These are phyloP conservation scores for Empis stercorea DNA, from an alignment of 2,888 invertebrate species.

Conservation along the genomic window DNA sequence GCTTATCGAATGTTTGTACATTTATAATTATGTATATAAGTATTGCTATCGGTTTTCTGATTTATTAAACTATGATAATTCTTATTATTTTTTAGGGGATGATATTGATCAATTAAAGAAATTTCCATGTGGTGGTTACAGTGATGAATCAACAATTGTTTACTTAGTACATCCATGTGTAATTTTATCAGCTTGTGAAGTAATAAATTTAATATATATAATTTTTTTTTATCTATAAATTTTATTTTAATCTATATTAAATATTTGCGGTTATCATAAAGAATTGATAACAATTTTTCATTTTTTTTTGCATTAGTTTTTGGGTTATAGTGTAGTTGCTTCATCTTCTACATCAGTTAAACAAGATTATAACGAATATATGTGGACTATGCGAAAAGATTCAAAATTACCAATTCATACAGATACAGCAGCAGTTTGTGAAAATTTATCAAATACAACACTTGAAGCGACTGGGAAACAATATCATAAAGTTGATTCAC, in stretches of 20 bases:
- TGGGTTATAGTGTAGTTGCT: conserved; percentile 79
- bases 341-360: conserved; percentile 75
- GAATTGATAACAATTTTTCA: not conserved
- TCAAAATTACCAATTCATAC: conserved; percentile 5
- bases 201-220: conserved; percentile 19
- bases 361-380: conserved; percentile 80
- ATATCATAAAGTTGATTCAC: conserved; percentile 35
- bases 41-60: too few relatives aligned
- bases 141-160: conserved; percentile 73
- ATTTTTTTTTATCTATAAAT: not conserved
- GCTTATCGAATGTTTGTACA: too few relatives aligned
- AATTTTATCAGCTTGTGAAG: conserved; percentile 72
- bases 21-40: too few relatives aligned
- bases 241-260: not conserved
- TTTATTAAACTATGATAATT: too few relatives aligned
- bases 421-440: conserved; percentile 44
- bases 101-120: conserved; percentile 73
- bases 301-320: conserved; percentile 43
- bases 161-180: conserved; percentile 81
- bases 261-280: not conserved
- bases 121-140: conserved; percentile 72
- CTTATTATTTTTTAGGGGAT: conserved; percentile 41
- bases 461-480: conserved; percentile 38
- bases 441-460: conserved; percentile 48
- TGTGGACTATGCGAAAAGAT: conserved; percentile 83